A percentile compares a stretch with the other conserved stretches of the same genome.
phyloP scores from a whole-genome alignment of 2,797 vertebrate genomes.

The Distichodus sexfasciatus region DNA sequence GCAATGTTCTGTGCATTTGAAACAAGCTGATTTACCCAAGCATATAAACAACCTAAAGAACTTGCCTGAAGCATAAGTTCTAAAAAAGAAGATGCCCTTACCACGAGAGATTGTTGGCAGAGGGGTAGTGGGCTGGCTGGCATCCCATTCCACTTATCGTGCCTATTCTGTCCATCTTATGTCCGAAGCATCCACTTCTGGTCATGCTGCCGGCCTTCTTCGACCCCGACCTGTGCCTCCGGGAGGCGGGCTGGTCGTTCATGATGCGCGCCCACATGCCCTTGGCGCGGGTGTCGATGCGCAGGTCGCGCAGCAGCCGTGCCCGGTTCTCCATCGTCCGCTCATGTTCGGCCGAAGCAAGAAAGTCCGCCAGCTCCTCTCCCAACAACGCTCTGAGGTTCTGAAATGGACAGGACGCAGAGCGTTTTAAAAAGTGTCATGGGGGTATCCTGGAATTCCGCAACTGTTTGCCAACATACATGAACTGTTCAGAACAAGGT shows the following conservation, averaged over 20 bases:
- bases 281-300: conserved; percentile 77
- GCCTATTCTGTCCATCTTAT: conserved; percentile 97
- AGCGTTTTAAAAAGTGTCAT: no score
- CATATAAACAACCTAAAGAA: no score
- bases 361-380: conserved; percentile 77
- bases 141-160: conserved; percentile 94
- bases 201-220: conserved; percentile 83
- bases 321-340: conserved; percentile 69
- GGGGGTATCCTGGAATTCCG: neutral
- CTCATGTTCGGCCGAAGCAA: conserved; percentile 76
- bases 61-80: neutral
- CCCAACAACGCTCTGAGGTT: conserved; percentile 77
- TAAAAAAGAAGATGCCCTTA: conserved; percentile 42
- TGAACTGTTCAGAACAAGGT: no score
- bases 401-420: conserved; percentile 56
- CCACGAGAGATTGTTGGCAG: conserved; percentile 74
- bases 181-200: conserved; percentile 90
- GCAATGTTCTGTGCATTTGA: no score
- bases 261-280: conserved; percentile 82
- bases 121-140: conserved; percentile 64
- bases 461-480: no score
- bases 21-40: neutral
- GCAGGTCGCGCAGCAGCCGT: conserved; percentile 79
- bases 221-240: conserved; percentile 76
- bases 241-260: conserved; percentile 75